Evolutionary conservation across 2,888 invertebrate species (phyloP).

Genomic region (Steinernema carpocapsae): DNA sequence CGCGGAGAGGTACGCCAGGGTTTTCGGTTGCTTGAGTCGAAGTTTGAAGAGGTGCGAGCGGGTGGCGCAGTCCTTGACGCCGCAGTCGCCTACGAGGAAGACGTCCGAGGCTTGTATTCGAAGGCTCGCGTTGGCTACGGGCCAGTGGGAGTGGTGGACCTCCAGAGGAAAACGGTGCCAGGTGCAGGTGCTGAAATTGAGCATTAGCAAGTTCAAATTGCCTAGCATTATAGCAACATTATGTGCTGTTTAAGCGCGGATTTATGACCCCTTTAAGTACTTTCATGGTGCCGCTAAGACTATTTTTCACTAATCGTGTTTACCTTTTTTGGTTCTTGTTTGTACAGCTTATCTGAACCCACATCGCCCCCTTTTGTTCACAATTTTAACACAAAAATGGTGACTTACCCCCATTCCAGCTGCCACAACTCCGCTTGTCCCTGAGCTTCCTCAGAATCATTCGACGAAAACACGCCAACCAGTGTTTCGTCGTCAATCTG

Average conservation of each 20-base stretch:
- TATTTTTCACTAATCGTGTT: too few species aligned
- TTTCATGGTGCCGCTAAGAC: too few species aligned
- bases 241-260: too few species aligned
- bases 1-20: background rate
- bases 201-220: too few species aligned
- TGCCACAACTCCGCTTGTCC: constrained; percentile 2
- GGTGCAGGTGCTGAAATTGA: background rate
- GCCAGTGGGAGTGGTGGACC: background rate
- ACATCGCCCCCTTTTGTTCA: too few species aligned
- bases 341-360: too few species aligned
- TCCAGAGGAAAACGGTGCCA: background rate
- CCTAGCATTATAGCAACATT: too few species aligned
- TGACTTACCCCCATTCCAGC: background rate
- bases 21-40: background rate
- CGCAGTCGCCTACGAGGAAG: constrained; percentile 13
- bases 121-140: background rate
- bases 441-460: background rate
- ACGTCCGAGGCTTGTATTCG: background rate
- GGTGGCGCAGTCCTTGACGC: background rate
- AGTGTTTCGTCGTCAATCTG: background rate
- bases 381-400: background rate
- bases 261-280: too few species aligned
- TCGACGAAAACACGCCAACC: background rate
- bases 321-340: too few species aligned
- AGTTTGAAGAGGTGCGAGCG: constrained; percentile 2